Percentiles rank a stretch among this genome's conserved stretches.
Conservation (phyloP, 2,888 invertebrate species). For the Sericinus montela region DNA sequence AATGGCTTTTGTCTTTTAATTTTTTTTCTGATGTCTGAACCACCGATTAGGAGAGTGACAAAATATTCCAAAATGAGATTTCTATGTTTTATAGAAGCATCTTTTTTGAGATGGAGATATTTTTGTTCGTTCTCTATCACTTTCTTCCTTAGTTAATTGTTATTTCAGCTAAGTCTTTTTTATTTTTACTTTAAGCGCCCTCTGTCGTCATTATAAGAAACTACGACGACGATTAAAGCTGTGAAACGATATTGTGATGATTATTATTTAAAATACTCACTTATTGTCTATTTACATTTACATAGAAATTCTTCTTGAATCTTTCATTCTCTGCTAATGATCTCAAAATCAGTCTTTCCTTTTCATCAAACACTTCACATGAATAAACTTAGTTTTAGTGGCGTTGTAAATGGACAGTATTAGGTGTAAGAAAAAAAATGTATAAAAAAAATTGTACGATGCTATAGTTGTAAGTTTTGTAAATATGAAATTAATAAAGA, state of each 20-base stretch:
- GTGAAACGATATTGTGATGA: conserved; percentile 36
- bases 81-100: too few relatives aligned
- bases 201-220: conserved; percentile 12
- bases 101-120: too few relatives aligned
- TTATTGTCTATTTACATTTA: conserved; percentile 22
- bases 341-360: conserved; percentile 35
- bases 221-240: conserved; percentile 30
- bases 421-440: conserved; percentile 56
- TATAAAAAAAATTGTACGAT: conserved; percentile 37
- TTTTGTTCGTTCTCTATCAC: too few relatives aligned
- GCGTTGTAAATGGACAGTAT: conserved; percentile 64
- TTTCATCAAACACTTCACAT: conserved; percentile 33
- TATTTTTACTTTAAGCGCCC: conserved; percentile 10
- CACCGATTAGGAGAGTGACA: conserved; percentile 10
- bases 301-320: conserved; percentile 16
- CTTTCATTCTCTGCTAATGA: conserved; percentile 28
- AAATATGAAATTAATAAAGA: conserved; percentile 66
- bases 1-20: conserved; percentile 4
- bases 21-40: conserved; percentile 1
- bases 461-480: conserved; percentile 56
- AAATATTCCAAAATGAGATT: too few relatives aligned
- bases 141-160: too few relatives aligned
- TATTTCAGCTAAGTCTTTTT: neutral
- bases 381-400: conserved; percentile 30
- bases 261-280: conserved; percentile 25